Base-by-base conservation (phyloP, 2,113 vertebrate species). In the Silurus glanis region DNA sequence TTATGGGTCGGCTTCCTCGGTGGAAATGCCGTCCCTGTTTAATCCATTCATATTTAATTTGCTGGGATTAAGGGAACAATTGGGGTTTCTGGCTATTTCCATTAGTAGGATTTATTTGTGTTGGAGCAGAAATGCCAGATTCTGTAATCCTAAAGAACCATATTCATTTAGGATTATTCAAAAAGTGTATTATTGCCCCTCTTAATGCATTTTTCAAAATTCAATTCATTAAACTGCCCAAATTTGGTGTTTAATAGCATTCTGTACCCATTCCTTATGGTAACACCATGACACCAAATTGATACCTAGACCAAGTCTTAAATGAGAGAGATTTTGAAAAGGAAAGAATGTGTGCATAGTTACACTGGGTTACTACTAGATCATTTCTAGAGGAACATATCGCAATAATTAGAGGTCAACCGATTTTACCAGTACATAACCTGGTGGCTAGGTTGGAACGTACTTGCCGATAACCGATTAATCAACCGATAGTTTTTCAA, bases 21-120 rank as follows among this genome's bases (percentile, higher is more conserved):
- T 78, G 56, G 45, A 76, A 61, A 75, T n/a, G 55, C 9, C 14
- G 56, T 61, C 37, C 28, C 56, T 47, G 56, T 61, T 84, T 62
- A 75, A 75, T 75, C 69, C 71, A 62, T 25, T 75, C 71, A 51
- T 21, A 75, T 84, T 84, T 25, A n/a, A 72, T 84, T 49, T 51
- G 6, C 28, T 62, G 83, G 69, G 51, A 59, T 58, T 62, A 75
- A 61, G 56, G 25, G 53, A 71, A 55, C 66, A 71, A 53, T 61
- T 62, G 45, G 37, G 21, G 23, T 49, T 67, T 80, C 61, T 59
- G 62, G 51, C 47, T 59, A 21, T 64, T 76, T 25, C 5, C 21
- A 79, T 51, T 61, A 80, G 28, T 45, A 61, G 62, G 47, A 55
- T 19, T 85, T 74, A 16, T 67, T 74, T 72, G 84, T 51, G n/a